phyloP scores from a whole-genome alignment of 2,797 vertebrate species.

The Peromyscus nudipes region DNA sequence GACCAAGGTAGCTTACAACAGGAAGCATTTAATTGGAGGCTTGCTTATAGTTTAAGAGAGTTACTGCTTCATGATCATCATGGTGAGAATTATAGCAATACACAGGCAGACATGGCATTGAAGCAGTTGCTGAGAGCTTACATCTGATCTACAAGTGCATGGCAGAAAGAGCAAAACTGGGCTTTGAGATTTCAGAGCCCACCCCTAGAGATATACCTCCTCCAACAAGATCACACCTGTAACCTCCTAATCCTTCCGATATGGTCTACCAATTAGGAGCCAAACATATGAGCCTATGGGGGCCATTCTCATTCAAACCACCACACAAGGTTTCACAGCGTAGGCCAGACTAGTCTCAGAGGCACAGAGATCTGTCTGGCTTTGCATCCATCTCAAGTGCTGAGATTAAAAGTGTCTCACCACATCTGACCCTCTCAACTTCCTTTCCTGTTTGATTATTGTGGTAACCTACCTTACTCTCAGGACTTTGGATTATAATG shows the following conservation, averaged over 20 bases:
- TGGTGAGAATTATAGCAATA: background rate
- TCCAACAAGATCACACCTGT: background rate
- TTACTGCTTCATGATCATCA: background rate
- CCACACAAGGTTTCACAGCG: background rate
- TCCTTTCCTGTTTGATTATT: constrained; percentile 84
- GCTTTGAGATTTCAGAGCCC: background rate
- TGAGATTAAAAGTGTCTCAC: background rate
- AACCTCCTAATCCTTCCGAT: background rate
- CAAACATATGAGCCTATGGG: background rate
- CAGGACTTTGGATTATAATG: constrained; percentile 80
- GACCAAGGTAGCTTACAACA: background rate
- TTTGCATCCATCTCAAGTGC: constrained; percentile 60
- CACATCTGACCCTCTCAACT: constrained; percentile 66
- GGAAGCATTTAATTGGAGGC: background rate
- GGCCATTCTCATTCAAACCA: background rate
- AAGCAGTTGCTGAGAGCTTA: background rate
- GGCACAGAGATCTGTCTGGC: constrained; percentile 21
- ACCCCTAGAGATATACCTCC: background rate
- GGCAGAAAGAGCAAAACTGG: background rate
- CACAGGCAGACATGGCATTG: background rate
- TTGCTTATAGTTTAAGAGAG: background rate
- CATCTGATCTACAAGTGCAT: background rate
- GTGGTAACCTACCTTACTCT: background rate
- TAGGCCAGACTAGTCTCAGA: background rate
- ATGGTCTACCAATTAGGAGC: background rate